phyloP scores from a whole-genome alignment of 2,888 invertebrate genomes.

The Ochlodes sylvanus region DNA sequence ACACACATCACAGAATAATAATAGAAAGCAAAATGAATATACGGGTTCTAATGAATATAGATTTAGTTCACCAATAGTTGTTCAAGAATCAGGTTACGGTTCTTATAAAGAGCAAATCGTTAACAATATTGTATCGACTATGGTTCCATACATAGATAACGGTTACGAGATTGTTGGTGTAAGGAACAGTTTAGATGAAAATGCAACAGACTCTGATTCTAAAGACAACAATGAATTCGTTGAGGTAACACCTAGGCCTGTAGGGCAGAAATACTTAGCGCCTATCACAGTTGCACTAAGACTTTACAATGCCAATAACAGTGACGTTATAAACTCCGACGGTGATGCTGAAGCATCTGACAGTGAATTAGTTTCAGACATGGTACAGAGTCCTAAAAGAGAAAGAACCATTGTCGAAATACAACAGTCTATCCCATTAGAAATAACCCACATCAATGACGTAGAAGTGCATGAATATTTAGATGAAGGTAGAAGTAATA shows the following conservation, averaged over 20 bases:
- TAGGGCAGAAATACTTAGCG: slow-evolving; percentile 83
- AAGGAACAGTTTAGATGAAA: slow-evolving; percentile 60
- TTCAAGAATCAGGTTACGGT: slow-evolving; percentile 63
- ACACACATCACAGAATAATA: slow-evolving; percentile 49
- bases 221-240: slow-evolving; percentile 55
- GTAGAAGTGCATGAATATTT: slow-evolving; percentile 76
- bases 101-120: slow-evolving; percentile 67
- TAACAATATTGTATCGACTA: slow-evolving; percentile 74
- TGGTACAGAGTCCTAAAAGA: slow-evolving; percentile 67
- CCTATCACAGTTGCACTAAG: slow-evolving; percentile 86
- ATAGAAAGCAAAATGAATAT: slow-evolving; percentile 45
- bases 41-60: slow-evolving; percentile 60
- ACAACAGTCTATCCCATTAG: slow-evolving; percentile 86
- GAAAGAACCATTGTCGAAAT: slow-evolving; percentile 86
- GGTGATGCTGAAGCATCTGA: slow-evolving; percentile 73
- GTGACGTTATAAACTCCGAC: slow-evolving; percentile 66
- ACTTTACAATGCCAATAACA: slow-evolving; percentile 75
- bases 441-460: slow-evolving; percentile 78
- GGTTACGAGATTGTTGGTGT: slow-evolving; percentile 76
- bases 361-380: slow-evolving; percentile 69
- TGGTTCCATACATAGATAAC: slow-evolving; percentile 72
- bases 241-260: slow-evolving; percentile 83
- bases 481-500: slow-evolving; percentile 69
- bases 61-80: slow-evolving; percentile 79
- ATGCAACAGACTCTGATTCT: slow-evolving; percentile 48